Conservation (phyloP, 2,797 vertebrate genomes). For the Ispidina picta region DNA sequence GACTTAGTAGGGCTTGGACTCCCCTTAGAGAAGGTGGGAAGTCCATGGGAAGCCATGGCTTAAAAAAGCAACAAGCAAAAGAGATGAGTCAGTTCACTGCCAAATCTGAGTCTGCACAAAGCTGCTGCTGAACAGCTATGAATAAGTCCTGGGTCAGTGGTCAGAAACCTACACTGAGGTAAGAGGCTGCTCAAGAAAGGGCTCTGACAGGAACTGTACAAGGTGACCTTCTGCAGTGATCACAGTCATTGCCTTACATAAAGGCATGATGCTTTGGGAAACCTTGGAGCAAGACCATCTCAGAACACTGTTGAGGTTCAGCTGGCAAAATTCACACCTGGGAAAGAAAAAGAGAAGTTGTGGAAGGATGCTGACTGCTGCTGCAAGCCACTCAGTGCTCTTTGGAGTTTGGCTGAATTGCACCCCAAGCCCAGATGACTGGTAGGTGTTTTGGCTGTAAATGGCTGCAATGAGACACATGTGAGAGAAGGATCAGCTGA, state of each 20-base stretch:
- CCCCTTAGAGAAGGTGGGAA: neutral
- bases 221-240: neutral
- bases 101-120: neutral
- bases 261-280: neutral
- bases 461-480: neutral
- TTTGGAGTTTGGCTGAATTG: neutral
- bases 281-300: neutral
- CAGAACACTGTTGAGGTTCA: neutral
- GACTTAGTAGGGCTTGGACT: neutral
- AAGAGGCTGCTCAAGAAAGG: neutral
- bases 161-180: neutral
- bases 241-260: neutral
- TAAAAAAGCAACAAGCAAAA: slow-evolving; percentile 4
- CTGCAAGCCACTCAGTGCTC: neutral
- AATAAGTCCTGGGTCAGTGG: neutral
- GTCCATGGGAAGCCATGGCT: neutral
- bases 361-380: neutral
- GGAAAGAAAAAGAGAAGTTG: neutral
- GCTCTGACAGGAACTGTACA: neutral
- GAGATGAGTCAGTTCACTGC: neutral
- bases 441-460: neutral
- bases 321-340: neutral
- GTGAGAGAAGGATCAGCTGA: neutral
- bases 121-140: rapidly evolving
- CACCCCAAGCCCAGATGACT: neutral